Conservation (phyloP, 2,888 invertebrate species). For the Dermolepida albohirtum region DNA sequence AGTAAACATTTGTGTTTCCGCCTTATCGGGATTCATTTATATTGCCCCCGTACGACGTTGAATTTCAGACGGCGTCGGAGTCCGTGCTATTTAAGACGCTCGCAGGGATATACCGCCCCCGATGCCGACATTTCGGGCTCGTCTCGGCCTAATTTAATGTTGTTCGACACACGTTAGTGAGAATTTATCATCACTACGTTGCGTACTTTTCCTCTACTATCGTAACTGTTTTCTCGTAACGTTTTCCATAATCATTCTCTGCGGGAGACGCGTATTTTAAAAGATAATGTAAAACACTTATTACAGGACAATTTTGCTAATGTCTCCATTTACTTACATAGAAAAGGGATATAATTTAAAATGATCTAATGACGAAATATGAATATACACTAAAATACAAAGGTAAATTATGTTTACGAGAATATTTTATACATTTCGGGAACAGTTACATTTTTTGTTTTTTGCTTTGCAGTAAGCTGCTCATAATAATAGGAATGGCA, state of each 20-base stretch:
- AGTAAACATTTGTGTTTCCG: constrained; percentile 1
- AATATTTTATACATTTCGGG: too few species aligned
- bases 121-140: background rate
- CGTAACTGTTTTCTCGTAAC: too few species aligned
- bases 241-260: background rate
- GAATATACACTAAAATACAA: too few species aligned
- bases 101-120: background rate
- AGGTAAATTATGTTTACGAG: too few species aligned
- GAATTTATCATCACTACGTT: constrained; percentile 3
- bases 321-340: constrained; percentile 2
- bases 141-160: constrained; percentile 3
- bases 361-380: too few species aligned
- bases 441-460: too few species aligned
- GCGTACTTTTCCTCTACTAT: constrained; percentile 1
- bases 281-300: constrained; percentile 3
- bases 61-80: background rate
- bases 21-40: constrained; percentile 9
- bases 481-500: too few species aligned
- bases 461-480: too few species aligned
- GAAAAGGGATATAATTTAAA: too few species aligned
- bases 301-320: background rate
- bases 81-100: background rate
- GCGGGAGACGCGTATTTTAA: background rate
- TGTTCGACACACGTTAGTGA: constrained; percentile 6
- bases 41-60: background rate